phyloP scores from a whole-genome alignment of 2,888 invertebrate genomes.

The Ptilodon capucinus region DNA sequence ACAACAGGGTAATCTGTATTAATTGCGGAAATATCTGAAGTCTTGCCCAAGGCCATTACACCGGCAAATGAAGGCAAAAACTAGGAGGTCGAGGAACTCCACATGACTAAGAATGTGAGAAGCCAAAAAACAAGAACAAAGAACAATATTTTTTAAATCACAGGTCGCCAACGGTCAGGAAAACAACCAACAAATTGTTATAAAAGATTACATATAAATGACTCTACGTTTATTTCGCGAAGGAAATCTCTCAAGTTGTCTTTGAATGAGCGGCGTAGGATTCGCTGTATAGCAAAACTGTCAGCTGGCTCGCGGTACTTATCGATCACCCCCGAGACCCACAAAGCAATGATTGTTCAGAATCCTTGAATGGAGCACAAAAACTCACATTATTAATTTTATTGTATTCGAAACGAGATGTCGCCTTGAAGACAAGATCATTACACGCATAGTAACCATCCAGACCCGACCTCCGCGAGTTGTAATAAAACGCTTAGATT shows the following conservation, averaged over 20 bases:
- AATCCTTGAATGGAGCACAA: constrained; percentile 72
- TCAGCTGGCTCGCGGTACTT: constrained; percentile 30
- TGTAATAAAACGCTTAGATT: constrained; percentile 24
- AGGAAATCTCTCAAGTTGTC: constrained; percentile 21
- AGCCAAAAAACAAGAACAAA: constrained; percentile 59
- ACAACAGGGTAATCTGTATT: constrained; percentile 42
- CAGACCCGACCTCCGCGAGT: constrained; percentile 44
- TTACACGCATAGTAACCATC: constrained; percentile 53
- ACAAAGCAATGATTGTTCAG: constrained; percentile 44
- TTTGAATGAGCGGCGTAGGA: constrained; percentile 13
- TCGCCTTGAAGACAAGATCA: constrained; percentile 71
- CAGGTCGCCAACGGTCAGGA: constrained; percentile 35
- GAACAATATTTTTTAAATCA: constrained; percentile 44
- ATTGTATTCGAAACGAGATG: constrained; percentile 70
- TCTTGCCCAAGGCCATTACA: constrained; percentile 61
- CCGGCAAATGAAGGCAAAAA: constrained; percentile 68
- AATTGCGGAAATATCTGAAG: constrained; percentile 71
- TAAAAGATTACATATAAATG: constrained; percentile 27
- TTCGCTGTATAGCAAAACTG: constrained; percentile 31
- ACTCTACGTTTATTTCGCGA: constrained; percentile 15
- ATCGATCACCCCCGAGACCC: constrained; percentile 37
- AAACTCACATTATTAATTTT: constrained; percentile 69
- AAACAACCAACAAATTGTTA: constrained; percentile 24
- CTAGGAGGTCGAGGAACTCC: constrained; percentile 64
- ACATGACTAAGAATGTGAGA: constrained; percentile 58